phyloP scores from a whole-genome alignment of 2,797 vertebrate species.

The Chelon auratus region DNA sequence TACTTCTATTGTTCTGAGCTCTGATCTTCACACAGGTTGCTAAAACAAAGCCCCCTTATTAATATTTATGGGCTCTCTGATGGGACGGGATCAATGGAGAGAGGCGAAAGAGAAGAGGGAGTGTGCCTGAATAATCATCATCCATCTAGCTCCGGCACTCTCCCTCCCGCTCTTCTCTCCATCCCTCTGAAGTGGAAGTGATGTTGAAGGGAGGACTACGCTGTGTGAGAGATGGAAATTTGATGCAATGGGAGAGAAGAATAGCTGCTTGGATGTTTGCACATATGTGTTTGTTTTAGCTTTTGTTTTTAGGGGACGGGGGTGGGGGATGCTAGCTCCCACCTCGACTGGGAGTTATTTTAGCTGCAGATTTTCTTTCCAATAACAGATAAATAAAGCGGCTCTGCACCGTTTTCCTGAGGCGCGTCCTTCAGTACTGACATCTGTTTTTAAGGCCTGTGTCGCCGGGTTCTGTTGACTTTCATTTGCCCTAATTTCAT shows the following conservation, averaged over 20 bases:
- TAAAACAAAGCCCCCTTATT: slow-evolving; percentile 84
- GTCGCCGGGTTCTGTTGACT: slow-evolving; percentile 40
- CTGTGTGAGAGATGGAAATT: slow-evolving; percentile 47
- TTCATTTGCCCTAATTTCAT: slow-evolving; percentile 44
- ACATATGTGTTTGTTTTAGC: slow-evolving; percentile 11
- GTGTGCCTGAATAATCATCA: slow-evolving; percentile 85
- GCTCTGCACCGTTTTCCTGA: neutral
- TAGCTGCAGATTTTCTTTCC: slow-evolving; percentile 11
- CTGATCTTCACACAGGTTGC: slow-evolving; percentile 85
- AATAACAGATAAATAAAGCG: slow-evolving; percentile 32
- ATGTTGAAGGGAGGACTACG: slow-evolving; percentile 66
- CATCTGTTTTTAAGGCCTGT: slow-evolving; percentile 31
- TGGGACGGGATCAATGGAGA: slow-evolving; percentile 84
- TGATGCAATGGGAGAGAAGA: slow-evolving; percentile 33
- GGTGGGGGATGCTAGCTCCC: neutral
- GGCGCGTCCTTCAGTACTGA: slow-evolving; percentile 22
- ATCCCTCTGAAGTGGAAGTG: slow-evolving; percentile 78
- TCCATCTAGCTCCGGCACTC: slow-evolving; percentile 75
- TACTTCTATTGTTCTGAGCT: slow-evolving; percentile 80
- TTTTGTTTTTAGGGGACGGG: neutral
- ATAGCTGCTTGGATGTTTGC: slow-evolving; percentile 9
- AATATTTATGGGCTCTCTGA: slow-evolving; percentile 88
- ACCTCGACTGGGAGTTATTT: slow-evolving; percentile 13
- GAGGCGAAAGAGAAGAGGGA: slow-evolving; percentile 69
- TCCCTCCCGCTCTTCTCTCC: slow-evolving; percentile 61